Evolutionary conservation across 2,888 invertebrate species (phyloP), one percentile per base, ranked within the genome.

Genomic region (Hetaerina titia): DNA sequence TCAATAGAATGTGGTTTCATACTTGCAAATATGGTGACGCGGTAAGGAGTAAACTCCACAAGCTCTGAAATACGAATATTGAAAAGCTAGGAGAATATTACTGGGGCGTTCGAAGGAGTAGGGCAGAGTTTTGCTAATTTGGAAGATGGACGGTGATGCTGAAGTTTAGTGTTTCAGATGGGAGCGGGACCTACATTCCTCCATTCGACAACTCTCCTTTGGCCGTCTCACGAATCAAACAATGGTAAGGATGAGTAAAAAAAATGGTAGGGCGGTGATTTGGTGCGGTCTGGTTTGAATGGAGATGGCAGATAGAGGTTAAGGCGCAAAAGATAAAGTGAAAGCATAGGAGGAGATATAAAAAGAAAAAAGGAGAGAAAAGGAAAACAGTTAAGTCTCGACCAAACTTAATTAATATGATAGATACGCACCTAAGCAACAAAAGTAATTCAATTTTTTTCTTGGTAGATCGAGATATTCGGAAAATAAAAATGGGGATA

Each of bases 111-210:
- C 7, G 81, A 81, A 81, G 11, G 31, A 25, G 81, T 15, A 81
- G 15, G 81, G 6, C 8, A 69, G 45, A 45, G 45, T 69, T 9
- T 69, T 69, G 17, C 69, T n/a, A 6, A 1, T 4, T 45, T 15
- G 60, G 0, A 69, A 69, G 69, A 2, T n/a, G 69, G 22, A n/a
- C 19, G n/a, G 5, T 81, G 31, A 15, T 81, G 81, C 22, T 15
- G 81, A 81, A 31, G 81, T 81, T 81, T 81, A 81, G 81, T 81
- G 25, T 31, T 81, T 81, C 81, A 25, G 81, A 81, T 15, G 81
- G 81, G 81, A 92, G 60, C 56, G 69, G 69, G 92, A 92, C 92
- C 92, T 92, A 92, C 69, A 92, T 92, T 69, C 69, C 56, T 56
- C 69, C 13, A 92, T 92, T 92, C 92, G 92, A 69, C 81, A 81